Base-by-base conservation (phyloP, 2,888 invertebrate genomes). In the Dermolepida albohirtum region DNA sequence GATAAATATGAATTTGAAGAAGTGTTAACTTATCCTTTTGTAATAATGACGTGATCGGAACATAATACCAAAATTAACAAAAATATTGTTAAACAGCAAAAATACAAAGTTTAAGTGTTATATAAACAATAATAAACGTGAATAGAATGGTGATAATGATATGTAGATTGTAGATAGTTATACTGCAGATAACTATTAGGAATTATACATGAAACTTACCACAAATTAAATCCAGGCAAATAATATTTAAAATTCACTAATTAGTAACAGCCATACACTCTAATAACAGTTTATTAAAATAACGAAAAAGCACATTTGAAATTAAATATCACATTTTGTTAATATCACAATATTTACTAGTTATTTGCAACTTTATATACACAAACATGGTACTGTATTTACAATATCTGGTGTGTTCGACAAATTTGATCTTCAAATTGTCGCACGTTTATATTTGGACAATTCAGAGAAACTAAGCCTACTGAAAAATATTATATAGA, bases 321-420 rank as follows among this genome's bases (percentile, higher is more conserved):
- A 74, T 74, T 73, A 75, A 74, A 76, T 78, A 79, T 78, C 79
- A 79, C 79, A 79, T 78, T 75, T 77, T 77, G 75, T 77, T 78
- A 75, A 74, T 79, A 79, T 79, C 79, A 79, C 79, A 79, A 78
- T 78, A 75, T 70, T 72, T 71, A 54, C 65, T 68, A 67, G 57
- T 55, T 67, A 65, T 67, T 68, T 68, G 63, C 70, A 68, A 65
- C 57, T 47, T 68, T 65, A 29, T 51, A 54, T 39, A 47, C 44
- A 59, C 59, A 47, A 59, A 16, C 59, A 59, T 59, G 29, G 29
- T 59, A 59, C 22, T 39, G 41, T 43, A 57, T 22, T 16, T 39
- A 29, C 39, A 57, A 57, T 57, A 57, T 57, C 41, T 43, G 57
- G 43, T 8, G 11, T 43, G 57, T 59, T 59, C 14, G 59, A 44